Percentiles rank a stretch among this genome's conserved stretches.
Conservation (phyloP, 2,888 invertebrate genomes). For the Mythimna impura region DNA sequence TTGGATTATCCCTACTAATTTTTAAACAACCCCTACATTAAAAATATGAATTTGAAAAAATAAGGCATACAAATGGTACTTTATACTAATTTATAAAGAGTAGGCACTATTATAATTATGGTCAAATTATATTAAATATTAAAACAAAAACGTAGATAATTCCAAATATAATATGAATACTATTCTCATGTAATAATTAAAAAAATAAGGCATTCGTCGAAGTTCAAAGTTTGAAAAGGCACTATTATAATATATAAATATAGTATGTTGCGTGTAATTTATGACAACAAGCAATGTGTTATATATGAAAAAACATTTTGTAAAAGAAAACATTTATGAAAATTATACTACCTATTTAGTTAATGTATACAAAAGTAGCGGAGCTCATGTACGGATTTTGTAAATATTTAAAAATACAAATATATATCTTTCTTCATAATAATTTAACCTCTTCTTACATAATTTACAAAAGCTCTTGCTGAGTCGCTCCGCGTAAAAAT, state of each 20-base stretch:
- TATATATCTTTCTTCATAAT: background rate
- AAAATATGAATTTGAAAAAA: constrained; percentile 63
- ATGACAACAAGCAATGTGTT: constrained; percentile 60
- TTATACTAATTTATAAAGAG: constrained; percentile 64
- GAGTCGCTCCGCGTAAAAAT: constrained; percentile 29
- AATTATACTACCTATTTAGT: constrained; percentile 41
- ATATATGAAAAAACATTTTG: constrained; percentile 51
- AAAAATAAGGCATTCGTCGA: constrained; percentile 67
- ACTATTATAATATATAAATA: constrained; percentile 60
- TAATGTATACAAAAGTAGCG: constrained; percentile 42
- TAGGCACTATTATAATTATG: constrained; percentile 70
- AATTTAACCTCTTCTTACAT: background rate
- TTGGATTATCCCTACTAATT: background rate
- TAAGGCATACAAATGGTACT: constrained; percentile 72
- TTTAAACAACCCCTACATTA: constrained; percentile 35
- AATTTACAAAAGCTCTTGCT: background rate
- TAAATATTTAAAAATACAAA: background rate
- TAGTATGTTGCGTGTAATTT: constrained; percentile 46
- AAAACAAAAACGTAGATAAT: constrained; percentile 62
- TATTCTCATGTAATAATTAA: constrained; percentile 60
- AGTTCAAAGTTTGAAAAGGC: constrained; percentile 63
- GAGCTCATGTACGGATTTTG: constrained; percentile 37
- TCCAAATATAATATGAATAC: constrained; percentile 63
- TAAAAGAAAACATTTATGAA: constrained; percentile 57
- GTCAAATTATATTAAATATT: constrained; percentile 66